A percentile compares a stretch with the other conserved stretches of the same genome.
phyloP scores from a whole-genome alignment of 2,888 invertebrate genomes.

The Leucophora obtusa region DNA sequence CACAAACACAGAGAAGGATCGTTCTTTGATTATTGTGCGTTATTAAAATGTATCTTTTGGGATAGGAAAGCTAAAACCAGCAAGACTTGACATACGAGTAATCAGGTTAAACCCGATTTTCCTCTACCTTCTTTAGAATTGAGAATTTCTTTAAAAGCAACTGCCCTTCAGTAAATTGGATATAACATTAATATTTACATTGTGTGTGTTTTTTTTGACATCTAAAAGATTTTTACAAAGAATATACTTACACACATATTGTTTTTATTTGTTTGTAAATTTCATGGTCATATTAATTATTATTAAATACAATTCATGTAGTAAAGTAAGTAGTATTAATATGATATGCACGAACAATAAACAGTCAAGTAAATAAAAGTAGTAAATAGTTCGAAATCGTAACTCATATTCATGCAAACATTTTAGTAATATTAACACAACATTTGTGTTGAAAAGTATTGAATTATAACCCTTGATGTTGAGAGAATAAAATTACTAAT shows the following conservation, averaged over 20 bases:
- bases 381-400: slow-evolving; percentile 26
- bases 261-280: slow-evolving; percentile 49
- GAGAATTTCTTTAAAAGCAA: slow-evolving; percentile 23
- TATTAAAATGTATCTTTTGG: too few relatives aligned
- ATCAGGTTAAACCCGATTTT: too few relatives aligned
- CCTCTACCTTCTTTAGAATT: not conserved
- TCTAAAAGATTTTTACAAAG: slow-evolving; percentile 19
- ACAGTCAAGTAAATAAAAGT: slow-evolving; percentile 58
- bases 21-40: too few relatives aligned
- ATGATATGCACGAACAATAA: slow-evolving; percentile 63
- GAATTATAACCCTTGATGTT: not conserved
- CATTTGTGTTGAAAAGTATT: not conserved
- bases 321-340: slow-evolving; percentile 48
- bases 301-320: slow-evolving; percentile 51
- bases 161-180: not conserved
- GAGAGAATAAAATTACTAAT: not conserved
- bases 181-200: too few relatives aligned
- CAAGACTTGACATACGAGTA: too few relatives aligned
- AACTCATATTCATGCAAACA: slow-evolving; percentile 36
- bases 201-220: slow-evolving; percentile 18
- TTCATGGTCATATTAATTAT: slow-evolving; percentile 65
- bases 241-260: slow-evolving; percentile 30
- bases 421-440: not conserved
- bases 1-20: too few relatives aligned
- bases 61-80: too few relatives aligned